A percentile compares a stretch with the other conserved stretches of the same genome.
phyloP scores from a whole-genome alignment of 2,888 invertebrate genomes.

The Synergus itoensis region DNA sequence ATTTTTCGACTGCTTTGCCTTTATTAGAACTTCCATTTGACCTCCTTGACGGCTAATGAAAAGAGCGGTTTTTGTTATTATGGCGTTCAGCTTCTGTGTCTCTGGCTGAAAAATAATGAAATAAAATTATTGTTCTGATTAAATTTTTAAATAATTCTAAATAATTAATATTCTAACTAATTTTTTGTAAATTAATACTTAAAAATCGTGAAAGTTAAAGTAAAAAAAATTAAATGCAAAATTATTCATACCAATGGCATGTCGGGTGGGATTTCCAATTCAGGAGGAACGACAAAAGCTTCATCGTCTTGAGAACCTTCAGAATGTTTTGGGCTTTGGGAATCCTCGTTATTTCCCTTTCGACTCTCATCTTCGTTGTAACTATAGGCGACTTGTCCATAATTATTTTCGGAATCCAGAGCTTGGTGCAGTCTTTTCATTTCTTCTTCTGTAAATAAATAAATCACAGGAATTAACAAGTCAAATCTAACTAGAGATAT shows the following conservation, averaged over 20 bases:
- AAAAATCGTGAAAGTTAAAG: too few species aligned
- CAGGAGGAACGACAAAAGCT: slow-evolving; percentile 86
- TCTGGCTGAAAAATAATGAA: slow-evolving; percentile 84
- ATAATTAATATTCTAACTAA: slow-evolving; percentile 3
- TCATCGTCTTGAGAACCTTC: slow-evolving; percentile 82
- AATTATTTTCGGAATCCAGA: slow-evolving; percentile 79
- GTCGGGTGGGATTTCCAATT: slow-evolving; percentile 87
- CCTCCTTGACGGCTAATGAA: slow-evolving; percentile 94
- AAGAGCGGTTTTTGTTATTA: slow-evolving; percentile 96
- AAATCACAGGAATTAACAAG: slow-evolving; percentile 12
- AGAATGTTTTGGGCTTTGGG: slow-evolving; percentile 74
- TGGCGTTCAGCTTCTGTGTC: slow-evolving; percentile 91
- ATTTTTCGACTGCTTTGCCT: slow-evolving; percentile 97
- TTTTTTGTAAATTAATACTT: too few species aligned
- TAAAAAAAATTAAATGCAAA: slow-evolving; percentile 28
- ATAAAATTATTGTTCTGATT: slow-evolving; percentile 49
- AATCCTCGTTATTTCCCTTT: slow-evolving; percentile 75
- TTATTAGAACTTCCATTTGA: slow-evolving; percentile 99
- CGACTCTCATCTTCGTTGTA: slow-evolving; percentile 82
- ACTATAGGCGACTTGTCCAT: slow-evolving; percentile 88
- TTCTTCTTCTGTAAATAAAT: slow-evolving; percentile 88
- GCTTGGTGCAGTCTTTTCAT: slow-evolving; percentile 91
- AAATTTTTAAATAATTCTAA: slow-evolving; percentile 13
- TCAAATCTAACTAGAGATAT: slow-evolving; percentile 40
- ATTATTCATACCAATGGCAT: slow-evolving; percentile 83